phyloP scores from a whole-genome alignment of 2,888 invertebrate genomes.

The Rhogogaster chlorosoma region DNA sequence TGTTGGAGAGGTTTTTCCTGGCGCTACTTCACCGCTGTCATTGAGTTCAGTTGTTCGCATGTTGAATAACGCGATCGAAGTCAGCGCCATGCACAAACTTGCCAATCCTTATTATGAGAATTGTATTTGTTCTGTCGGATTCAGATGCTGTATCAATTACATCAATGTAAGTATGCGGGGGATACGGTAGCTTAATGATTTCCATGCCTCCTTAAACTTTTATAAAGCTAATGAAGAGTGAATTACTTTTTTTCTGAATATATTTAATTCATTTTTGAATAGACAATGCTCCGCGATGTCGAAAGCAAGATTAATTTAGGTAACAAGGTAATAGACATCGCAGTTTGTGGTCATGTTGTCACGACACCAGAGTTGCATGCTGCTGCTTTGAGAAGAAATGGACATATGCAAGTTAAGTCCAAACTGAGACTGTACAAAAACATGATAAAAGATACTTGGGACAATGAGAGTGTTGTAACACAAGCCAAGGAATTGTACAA shows the following conservation, averaged over 20 bases:
- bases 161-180: conserved; percentile 59
- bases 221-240: not conserved
- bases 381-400: conserved; percentile 79
- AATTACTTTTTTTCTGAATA: not conserved
- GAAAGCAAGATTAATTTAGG: conserved; percentile 77
- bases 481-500: conserved; percentile 71
- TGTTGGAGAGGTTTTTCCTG: conserved; percentile 86
- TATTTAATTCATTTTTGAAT: conserved; percentile 60
- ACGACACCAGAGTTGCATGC: conserved; percentile 80
- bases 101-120: conserved; percentile 44
- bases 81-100: not conserved
- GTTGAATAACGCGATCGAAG: conserved; percentile 65
- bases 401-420: conserved; percentile 65
- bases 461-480: conserved; percentile 71
- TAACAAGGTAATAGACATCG: conserved; percentile 81
- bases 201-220: not conserved
- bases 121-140: conserved; percentile 48
- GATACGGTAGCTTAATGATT: not conserved
- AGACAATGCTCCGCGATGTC: conserved; percentile 78
- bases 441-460: conserved; percentile 69
- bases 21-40: conserved; percentile 81
- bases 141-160: conserved; percentile 61
- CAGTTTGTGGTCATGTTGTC: conserved; percentile 83
- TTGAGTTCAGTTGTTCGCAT: conserved; percentile 73
- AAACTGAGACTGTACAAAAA: conserved; percentile 61